Base-by-base conservation (phyloP, 2,888 invertebrate genomes). In the Andrena dorsata region DNA sequence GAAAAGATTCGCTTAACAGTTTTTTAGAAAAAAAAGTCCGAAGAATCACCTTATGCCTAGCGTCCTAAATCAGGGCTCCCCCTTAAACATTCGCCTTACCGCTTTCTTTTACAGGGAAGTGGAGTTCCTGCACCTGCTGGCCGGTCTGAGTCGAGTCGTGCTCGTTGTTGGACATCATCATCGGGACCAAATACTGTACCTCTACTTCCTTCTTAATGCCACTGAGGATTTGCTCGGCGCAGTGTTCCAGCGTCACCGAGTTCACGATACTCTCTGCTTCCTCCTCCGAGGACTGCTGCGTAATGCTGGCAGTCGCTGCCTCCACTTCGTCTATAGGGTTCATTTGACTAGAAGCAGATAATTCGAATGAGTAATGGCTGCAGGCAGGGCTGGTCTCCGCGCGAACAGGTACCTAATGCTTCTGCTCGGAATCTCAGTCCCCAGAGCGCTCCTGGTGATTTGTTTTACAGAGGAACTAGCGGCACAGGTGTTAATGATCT, bases 121-220 rank as follows among this genome's bases (percentile, higher is more conserved):
- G 88, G 20, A 91, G 85, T 28, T 88, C 88, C 20, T 83, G 78
- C 0, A 79, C 85, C 66, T 88, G 82, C 32, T 86, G 84, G 16
- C 30, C 76, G 41, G 82, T 76, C 28, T 91, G 89, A 3, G 61
- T 61, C 20, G 69, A 49, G 32, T 84, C 71, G 26, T 89, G 78
- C 26, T 86, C 83, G 6, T 81, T 88, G 70, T 76, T 85, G 2
- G 93, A 86, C 28, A 92, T 83, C 81, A 90, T 89, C 93, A 94
- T 94, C 6, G 93, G 94, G 10, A 94, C 91, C 6, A 95, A 92
- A 80, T 95, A 95, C 90, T 96, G 95, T 63, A 96, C 96, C 89
- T 96, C 95, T 7, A 96, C 96, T 75, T 95, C 95, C 32, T 95
- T 94, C 87, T 95, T 95, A 8, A 96, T 94, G 4, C 95, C 96